phyloP scores from a whole-genome alignment of 2,888 invertebrate species.

The Buathra laborator region DNA sequence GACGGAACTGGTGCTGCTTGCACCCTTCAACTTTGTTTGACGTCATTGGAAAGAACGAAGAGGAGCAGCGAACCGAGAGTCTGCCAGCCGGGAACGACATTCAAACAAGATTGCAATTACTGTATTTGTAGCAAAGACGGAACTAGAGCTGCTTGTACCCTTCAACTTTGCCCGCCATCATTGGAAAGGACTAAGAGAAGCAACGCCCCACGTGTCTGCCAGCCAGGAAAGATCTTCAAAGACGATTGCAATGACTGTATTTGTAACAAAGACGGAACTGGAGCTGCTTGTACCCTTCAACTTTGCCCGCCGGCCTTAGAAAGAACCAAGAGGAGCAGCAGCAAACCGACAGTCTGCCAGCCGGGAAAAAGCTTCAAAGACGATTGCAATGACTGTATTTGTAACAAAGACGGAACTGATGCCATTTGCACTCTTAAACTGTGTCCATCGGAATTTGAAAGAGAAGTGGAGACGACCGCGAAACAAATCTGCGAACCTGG shows the following conservation, averaged over 20 bases:
- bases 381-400: slow-evolving; percentile 86
- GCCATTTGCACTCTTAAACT: slow-evolving; percentile 61
- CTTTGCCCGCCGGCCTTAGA: slow-evolving; percentile 9
- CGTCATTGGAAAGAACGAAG: not conserved
- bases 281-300: not conserved
- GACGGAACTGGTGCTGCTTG: slow-evolving; percentile 86
- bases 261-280: not conserved
- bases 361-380: slow-evolving; percentile 80
- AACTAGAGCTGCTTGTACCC: not conserved
- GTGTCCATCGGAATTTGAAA: slow-evolving; percentile 58
- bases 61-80: not conserved
- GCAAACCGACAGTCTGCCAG: slow-evolving; percentile 31
- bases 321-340: not conserved
- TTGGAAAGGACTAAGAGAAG: not conserved
- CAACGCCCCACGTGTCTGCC: slow-evolving; percentile 9
- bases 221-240: slow-evolving; percentile 20
- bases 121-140: not conserved
- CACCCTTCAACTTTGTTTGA: slow-evolving; percentile 80
- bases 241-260: not conserved
- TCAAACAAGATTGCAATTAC: not conserved
- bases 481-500: slow-evolving; percentile 84
- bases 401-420: slow-evolving; percentile 85
- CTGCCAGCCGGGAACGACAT: slow-evolving; percentile 37
- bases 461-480: slow-evolving; percentile 29
- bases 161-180: slow-evolving; percentile 4